phyloP scores from a whole-genome alignment of 2,888 invertebrate genomes.

The Eupithecia exiguata region DNA sequence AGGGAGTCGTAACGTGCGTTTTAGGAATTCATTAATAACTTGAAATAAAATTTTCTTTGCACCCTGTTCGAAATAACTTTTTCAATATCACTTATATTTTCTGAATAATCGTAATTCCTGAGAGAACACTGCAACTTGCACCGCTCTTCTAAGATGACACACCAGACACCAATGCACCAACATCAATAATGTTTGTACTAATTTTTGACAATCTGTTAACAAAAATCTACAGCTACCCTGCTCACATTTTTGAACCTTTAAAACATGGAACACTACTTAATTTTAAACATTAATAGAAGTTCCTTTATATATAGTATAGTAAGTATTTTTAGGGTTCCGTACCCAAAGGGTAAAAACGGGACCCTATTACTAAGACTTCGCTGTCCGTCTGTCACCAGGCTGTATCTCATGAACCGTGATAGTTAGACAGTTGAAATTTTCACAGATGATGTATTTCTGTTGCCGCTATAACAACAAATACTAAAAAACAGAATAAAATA shows the following conservation, averaged over 20 bases:
- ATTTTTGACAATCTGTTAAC: background rate
- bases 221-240: background rate
- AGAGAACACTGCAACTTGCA: conserved; percentile 11
- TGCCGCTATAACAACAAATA: too few species aligned
- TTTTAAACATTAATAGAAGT: too few species aligned
- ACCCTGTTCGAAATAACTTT: background rate
- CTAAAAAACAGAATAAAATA: too few species aligned
- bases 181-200: background rate
- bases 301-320: too few species aligned
- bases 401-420: too few species aligned
- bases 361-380: too few species aligned
- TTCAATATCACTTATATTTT: background rate
- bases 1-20: background rate
- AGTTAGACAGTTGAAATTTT: too few species aligned
- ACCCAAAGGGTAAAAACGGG: too few species aligned
- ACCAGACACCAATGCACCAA: background rate
- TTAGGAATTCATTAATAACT: background rate
- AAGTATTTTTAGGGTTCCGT: too few species aligned
- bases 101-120: background rate
- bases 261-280: background rate
- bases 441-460: too few species aligned
- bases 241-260: background rate
- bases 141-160: background rate
- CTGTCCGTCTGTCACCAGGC: too few species aligned
- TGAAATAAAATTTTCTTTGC: background rate